phyloP scores from a whole-genome alignment of 2,888 invertebrate genomes.

The Stenodera caucasica region DNA sequence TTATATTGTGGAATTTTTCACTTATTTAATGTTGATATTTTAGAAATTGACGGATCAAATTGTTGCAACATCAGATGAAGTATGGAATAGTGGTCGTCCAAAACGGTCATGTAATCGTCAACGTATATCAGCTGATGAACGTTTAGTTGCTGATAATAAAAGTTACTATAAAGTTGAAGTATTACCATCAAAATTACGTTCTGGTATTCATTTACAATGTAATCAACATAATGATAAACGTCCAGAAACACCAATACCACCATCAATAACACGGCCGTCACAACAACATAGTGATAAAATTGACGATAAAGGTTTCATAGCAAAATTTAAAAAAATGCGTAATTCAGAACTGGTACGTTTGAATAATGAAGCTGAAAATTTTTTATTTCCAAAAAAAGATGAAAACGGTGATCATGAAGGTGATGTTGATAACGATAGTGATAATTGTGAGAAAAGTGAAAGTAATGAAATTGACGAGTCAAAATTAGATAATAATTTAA shows the following conservation, averaged over 20 bases:
- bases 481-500: slow-evolving; percentile 21
- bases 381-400: slow-evolving; percentile 77
- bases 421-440: slow-evolving; percentile 50
- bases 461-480: slow-evolving; percentile 52
- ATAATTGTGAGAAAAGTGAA: slow-evolving; percentile 59
- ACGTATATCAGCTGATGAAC: slow-evolving; percentile 58
- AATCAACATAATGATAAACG: slow-evolving; percentile 29
- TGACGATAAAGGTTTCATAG: slow-evolving; percentile 56
- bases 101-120: slow-evolving; percentile 48
- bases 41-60: slow-evolving; percentile 39
- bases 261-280: slow-evolving; percentile 22
- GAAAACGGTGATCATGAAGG: slow-evolving; percentile 49
- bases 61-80: slow-evolving; percentile 35
- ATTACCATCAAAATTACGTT: slow-evolving; percentile 68
- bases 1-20: not conserved
- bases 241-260: slow-evolving; percentile 24
- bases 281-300: slow-evolving; percentile 40
- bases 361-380: slow-evolving; percentile 85
- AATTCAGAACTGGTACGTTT: slow-evolving; percentile 73
- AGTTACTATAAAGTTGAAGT: slow-evolving; percentile 74
- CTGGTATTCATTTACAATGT: slow-evolving; percentile 51
- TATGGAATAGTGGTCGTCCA: slow-evolving; percentile 51
- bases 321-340: slow-evolving; percentile 74
- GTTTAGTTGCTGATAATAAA: slow-evolving; percentile 57
- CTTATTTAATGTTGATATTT: slow-evolving; percentile 22